Base-by-base conservation (phyloP, 1,140 invertebrate species). In the Oryctes rhinoceros region DNA sequence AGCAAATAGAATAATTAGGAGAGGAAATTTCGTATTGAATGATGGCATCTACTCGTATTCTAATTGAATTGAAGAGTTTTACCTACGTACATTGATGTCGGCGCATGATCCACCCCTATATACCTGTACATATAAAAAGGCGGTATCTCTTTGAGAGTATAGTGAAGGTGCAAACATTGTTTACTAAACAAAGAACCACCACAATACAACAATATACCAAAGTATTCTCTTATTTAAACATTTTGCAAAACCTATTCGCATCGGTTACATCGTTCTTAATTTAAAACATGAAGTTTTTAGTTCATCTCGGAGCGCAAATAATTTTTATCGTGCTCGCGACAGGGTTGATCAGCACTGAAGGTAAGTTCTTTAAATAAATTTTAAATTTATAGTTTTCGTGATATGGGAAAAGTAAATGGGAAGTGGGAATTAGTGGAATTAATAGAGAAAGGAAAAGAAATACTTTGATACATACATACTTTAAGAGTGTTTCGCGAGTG, bases 81-180 rank as follows among this genome's bases (percentile, higher is more conserved):
- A 67, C 65, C 65, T 35, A 67, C 65, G 65, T 67, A 24, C 20
- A 67, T 15, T 13, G 65, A 67, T 67, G 65, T 67, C 65, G 18
- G 65, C 65, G 65, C 65, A 67, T 67, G 65, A 67, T 18, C 65
- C 65, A 67, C 65, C 65, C 65, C 65, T 67, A 67, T 67, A 67
- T 24, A 67, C 65, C 65, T 67, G 65, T 67, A 4, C 24, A 67
- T 67, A 67, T 67, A 67, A 67, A 67, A 67, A 67, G 18, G 20
- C 65, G 65, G 7, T 67, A 67, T 67, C 65, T 67, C 65, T 67
- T 67, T 67, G 65, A 67, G 65, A 13, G 65, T 35, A 67, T 67
- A 67, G 65, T 67, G 35, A 67, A 67, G 18, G 65, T 67, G 20
- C 65, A 67, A 67, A 67, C 65, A 67, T 67, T 67, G 65, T 67